Evolutionary conservation across 2,797 vertebrate species (phyloP), one percentile per base, ranked within the genome.

Genomic region (Amblyopsis hoosieri): DNA sequence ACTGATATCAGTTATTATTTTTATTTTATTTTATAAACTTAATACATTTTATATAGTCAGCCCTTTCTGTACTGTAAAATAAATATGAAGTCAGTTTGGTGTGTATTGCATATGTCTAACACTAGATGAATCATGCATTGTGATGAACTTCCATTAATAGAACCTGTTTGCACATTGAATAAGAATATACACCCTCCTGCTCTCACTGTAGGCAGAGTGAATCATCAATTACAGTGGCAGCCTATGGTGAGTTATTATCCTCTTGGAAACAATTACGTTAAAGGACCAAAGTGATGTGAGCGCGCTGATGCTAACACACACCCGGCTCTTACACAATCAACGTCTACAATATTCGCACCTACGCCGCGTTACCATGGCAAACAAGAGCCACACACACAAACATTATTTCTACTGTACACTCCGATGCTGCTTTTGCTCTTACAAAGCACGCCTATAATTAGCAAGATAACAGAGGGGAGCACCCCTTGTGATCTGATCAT

Each of bases 401-500:
- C 23, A 23, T 23, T 23, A 23, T 58, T 59, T 47, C 23, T 2
- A 60, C 66, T 66, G 55, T 59, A 64, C 66, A 66, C 60, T 37
- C 62, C 57, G 54, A 45, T 54, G 70, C 63, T 61, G 60, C 71
- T 72, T 66, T 57, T 66, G 56, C 31, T 58, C 42, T 67, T 67
- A 67, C 77, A 80, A 82, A 88, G 88, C 23, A 82, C 76, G 84
- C 85, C 85, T 87, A 82, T 79, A 85, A 87, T 87, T 85, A 83
- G 81, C 80, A 77, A 72, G 5, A 70, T 87, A 83, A 85, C 79
- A 76, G 79, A 81, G 83, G 85, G 78, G 85, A 87, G 72, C 75
- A 63, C 75, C 83, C 83, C 79, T 83, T 82, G 87, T 90, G 88
- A 87, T 87, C 75, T 83, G 81, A 89, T 88, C 86, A 91, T 90